Base-by-base conservation (phyloP, 2,113 vertebrate species). In the Laticauda laticaudata region DNA sequence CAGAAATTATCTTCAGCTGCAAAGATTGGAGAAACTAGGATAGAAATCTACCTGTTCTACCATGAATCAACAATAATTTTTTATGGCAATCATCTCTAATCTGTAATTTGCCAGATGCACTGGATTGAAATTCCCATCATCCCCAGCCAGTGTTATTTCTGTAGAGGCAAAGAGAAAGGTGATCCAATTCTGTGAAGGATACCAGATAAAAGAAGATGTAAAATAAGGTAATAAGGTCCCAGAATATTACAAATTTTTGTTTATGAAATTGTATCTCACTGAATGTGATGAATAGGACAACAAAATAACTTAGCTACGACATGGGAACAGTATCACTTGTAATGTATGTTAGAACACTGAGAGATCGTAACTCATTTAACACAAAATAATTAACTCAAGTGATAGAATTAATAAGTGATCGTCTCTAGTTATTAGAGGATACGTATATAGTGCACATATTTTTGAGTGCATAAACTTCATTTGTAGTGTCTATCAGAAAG, bases 21-120 rank as follows among this genome's bases (percentile, higher is more conserved):
- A 61, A 86, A 91, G 89, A 85, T 88, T 88, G 91, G 56, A 93
- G 48, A 90, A 61, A 92, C 39, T 90, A 95, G 94, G 94, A 94
- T 90, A 91, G 12, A 51, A 93, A 90, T 86, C 56, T 34, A 59
- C 57, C 45, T 43, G 4, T 91, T 86, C 12, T 43, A 43, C 24
- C 2, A 21, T 61, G 7, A 20, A 53, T 87, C 85, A 93, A 90
- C 91, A 92, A 94, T 94, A 48, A 93, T 0, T 48, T 48, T 69
- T 14, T 75, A 34, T 34, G 64, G n/a, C 69, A 81, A 34, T 39
- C 69, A 81, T 81, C 34, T 39, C 18, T 39, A 81, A 81, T 39
- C 34, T 39, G 69, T 8, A 39, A 20, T 39, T 81, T 0, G 18
- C n/a, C 69, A 8, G 18, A 21, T 39, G 34, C 69, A 81, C 69